Percentiles rank a stretch among this genome's conserved stretches.
phyloP scores from a whole-genome alignment of 2,797 vertebrate genomes.

The Hapalemur alaotrensis region DNA sequence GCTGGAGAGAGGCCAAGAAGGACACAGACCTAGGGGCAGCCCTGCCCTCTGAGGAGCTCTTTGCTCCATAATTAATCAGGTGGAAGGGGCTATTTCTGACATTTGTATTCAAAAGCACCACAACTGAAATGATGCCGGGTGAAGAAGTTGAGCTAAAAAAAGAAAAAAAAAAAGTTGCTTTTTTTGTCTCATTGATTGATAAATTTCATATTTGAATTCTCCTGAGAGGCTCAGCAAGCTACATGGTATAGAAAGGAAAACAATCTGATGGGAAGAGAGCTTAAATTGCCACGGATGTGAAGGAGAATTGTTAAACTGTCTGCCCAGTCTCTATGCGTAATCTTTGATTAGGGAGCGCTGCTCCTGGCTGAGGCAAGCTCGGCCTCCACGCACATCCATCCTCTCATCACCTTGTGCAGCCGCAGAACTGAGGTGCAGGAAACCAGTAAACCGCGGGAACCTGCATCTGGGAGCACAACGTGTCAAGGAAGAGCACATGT shows the following conservation, averaged over 20 bases:
- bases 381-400: no score
- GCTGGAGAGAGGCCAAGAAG: neutral
- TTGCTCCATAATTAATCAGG: neutral
- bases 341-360: neutral
- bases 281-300: neutral
- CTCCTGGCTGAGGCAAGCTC: neutral
- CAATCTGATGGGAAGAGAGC: neutral
- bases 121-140: neutral
- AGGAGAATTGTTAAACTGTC: neutral
- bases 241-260: neutral
- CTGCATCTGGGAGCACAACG: neutral
- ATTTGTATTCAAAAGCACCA: constrained; percentile 1
- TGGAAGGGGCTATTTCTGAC: neutral
- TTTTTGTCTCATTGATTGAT: neutral
- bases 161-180: neutral
- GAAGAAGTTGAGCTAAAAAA: neutral
- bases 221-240: neutral
- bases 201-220: constrained; percentile 9
- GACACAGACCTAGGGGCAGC: neutral
- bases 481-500: constrained; percentile 13
- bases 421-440: neutral
- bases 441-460: neutral
- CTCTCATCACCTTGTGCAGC: neutral
- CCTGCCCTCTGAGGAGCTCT: neutral
- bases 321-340: neutral